phyloP scores from a whole-genome alignment of 1,140 invertebrate genomes.

The Drosophila asahinai region DNA sequence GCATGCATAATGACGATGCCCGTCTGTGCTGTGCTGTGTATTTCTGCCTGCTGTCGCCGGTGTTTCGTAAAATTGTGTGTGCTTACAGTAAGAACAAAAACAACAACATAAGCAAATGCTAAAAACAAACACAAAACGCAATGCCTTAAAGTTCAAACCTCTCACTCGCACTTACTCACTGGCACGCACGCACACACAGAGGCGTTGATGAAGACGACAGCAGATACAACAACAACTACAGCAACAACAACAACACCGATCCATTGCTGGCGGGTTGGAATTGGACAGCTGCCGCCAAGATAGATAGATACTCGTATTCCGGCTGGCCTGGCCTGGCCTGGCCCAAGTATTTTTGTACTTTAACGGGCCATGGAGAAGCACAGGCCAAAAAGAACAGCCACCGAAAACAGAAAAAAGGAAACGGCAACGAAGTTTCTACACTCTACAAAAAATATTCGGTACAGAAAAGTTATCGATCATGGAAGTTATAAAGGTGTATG shows the following conservation, averaged over 20 bases:
- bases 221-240: slow-evolving; percentile 31
- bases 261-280: slow-evolving; percentile 48
- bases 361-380: slow-evolving; percentile 57
- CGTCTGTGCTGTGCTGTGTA: slow-evolving; percentile 15
- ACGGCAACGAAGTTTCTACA: slow-evolving; percentile 1
- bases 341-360: slow-evolving; percentile 67
- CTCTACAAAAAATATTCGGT: slow-evolving; percentile 4
- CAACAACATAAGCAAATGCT: slow-evolving; percentile 57
- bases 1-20: slow-evolving; percentile 70
- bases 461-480: background rate
- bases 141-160: slow-evolving; percentile 48
- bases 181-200: slow-evolving; percentile 24
- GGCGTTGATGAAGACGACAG: slow-evolving; percentile 40
- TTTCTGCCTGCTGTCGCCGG: slow-evolving; percentile 37
- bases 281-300: slow-evolving; percentile 70
- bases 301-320: slow-evolving; percentile 51
- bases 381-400: slow-evolving; percentile 27
- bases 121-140: slow-evolving; percentile 69
- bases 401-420: background rate
- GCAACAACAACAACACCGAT: slow-evolving; percentile 31
- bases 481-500: background rate
- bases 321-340: slow-evolving; percentile 13
- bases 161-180: slow-evolving; percentile 15
- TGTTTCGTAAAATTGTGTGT: slow-evolving; percentile 63
- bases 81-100: slow-evolving; percentile 30